phyloP scores from a whole-genome alignment of 2,797 vertebrate species.

The Octomys mimax region DNA sequence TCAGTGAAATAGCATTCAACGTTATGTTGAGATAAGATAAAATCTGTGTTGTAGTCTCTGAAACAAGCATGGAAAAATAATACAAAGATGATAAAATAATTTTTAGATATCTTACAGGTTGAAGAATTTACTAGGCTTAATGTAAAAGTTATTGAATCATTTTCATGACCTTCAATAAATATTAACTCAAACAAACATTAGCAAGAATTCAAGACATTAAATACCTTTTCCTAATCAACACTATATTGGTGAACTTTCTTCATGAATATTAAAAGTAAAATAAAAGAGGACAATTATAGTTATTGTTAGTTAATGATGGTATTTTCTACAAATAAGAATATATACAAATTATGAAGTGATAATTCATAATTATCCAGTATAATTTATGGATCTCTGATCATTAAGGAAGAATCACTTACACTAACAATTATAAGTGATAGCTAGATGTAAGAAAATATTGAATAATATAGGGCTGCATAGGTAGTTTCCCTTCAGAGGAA shows the following conservation, averaged over 20 bases:
- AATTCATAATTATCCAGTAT: not conserved
- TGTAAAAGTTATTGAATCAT: not conserved
- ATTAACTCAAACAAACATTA: not conserved
- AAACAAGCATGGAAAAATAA: not conserved
- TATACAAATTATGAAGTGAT: not conserved
- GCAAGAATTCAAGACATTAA: not conserved
- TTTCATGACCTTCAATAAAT: not conserved
- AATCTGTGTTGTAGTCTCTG: not conserved
- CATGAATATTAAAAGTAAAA: not conserved
- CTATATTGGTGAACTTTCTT: not conserved
- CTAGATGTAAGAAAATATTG: not conserved
- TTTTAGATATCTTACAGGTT: not conserved
- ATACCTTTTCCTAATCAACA: not conserved
- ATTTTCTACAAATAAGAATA: not conserved
- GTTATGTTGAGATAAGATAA: not conserved
- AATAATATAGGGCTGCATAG: not conserved
- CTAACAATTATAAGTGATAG: not conserved
- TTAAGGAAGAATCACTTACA: constrained; percentile 4
- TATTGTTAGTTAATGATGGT: not conserved
- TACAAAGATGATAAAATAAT: not conserved
- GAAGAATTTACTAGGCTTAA: not conserved
- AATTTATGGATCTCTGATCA: not conserved
- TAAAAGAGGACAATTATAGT: not conserved
- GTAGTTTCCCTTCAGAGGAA: not conserved
- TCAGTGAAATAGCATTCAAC: not conserved